phyloP scores from a whole-genome alignment of 1,140 invertebrate genomes.

The Aphaenogaster rudis region DNA sequence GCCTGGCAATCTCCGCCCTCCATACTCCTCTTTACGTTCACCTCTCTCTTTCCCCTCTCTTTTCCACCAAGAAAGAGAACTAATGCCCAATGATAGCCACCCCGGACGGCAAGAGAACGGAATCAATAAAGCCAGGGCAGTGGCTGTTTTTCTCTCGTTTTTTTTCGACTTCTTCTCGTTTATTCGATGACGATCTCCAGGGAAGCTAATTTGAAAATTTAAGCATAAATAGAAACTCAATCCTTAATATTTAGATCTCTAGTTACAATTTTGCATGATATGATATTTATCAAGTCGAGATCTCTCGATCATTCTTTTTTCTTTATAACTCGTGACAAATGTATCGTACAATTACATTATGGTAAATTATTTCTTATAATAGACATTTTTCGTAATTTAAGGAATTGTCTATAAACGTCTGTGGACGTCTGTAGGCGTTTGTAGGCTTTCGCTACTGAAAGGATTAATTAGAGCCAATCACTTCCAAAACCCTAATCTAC shows the following conservation, averaged over 20 bases:
- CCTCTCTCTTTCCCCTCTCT: not conserved
- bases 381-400: not conserved
- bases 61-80: conserved; percentile 53
- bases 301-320: not conserved
- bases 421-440: not conserved
- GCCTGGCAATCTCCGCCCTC: conserved; percentile 25
- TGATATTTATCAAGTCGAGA: not conserved
- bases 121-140: conserved; percentile 74
- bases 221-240: not conserved
- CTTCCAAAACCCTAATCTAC: conserved; percentile 16
- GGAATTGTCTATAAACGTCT: not conserved
- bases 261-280: not conserved
- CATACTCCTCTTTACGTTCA: not conserved
- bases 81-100: conserved; percentile 70
- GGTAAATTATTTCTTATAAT: not conserved
- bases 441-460: not conserved
- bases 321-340: not conserved
- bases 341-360: not conserved
- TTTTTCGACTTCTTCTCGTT: conserved; percentile 5
- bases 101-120: conserved; percentile 45
- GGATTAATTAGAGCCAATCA: not conserved
- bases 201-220: not conserved
- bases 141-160: not conserved
- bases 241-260: not conserved
- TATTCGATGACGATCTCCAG: conserved; percentile 3